Conservation (phyloP, 2,113 vertebrate genomes). For the Chionomys nivalis region DNA sequence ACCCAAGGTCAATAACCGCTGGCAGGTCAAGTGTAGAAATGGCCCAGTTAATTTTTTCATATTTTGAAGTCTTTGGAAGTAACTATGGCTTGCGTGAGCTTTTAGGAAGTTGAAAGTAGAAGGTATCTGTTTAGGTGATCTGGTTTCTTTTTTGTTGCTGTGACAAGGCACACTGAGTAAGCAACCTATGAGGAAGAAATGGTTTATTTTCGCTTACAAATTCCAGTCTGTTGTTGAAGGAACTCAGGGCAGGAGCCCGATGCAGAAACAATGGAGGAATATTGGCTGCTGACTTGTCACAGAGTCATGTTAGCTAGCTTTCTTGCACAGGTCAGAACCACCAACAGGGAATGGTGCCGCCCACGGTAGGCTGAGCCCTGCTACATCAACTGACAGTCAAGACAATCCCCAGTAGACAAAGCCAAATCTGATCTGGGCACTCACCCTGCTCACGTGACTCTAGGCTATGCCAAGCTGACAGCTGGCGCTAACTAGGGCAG, state of each 20-base stretch:
- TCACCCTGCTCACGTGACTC: not conserved
- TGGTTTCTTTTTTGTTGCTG: not conserved
- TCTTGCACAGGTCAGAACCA: not conserved
- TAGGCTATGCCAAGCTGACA: not conserved
- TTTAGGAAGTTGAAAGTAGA: constrained; percentile 5
- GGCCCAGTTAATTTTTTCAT: not conserved
- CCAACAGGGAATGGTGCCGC: not conserved
- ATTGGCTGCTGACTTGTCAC: not conserved
- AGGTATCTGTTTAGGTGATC: not conserved
- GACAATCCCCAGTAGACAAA: not conserved
- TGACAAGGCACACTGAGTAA: not conserved
- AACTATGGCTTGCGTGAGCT: not conserved
- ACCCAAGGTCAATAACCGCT: constrained; percentile 1
- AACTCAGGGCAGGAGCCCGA: not conserved
- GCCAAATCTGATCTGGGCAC: not conserved
- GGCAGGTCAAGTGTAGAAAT: not conserved
- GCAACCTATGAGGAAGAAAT: not conserved
- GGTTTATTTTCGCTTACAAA: not conserved
- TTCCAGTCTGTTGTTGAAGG: not conserved
- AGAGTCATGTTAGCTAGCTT: not conserved
- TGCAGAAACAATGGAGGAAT: not conserved
- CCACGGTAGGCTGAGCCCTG: not conserved
- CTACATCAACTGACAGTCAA: not conserved
- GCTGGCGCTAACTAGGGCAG: not conserved
- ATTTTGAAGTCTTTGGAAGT: constrained; percentile 16